Base-by-base conservation (phyloP, 2,888 invertebrate species). In the Cheilosia scutellata region DNA sequence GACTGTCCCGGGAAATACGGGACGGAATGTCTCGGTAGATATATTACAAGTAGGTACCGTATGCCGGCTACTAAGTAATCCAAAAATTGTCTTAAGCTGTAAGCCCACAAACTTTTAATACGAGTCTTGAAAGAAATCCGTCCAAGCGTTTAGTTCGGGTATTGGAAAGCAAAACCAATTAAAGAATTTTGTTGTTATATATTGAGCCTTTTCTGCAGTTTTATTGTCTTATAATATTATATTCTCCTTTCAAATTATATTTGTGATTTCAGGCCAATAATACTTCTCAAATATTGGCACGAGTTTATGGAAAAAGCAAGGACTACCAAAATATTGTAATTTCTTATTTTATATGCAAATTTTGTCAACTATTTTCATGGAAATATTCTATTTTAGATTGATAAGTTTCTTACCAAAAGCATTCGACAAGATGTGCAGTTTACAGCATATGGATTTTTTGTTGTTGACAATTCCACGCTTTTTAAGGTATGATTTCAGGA, bases 371-470 rank as follows among this genome's bases (percentile, higher is more conserved):
- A 31, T 29, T 16, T 62, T 0, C 1, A 13, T 27, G 13, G 4
- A 37, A 49, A 16, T 9, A 4, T 7, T 42, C 9, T 4, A 4
- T 80, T 83, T 4, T 47, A 92, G 92, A 90, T 92, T 74, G 92
- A 92, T 62, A 92, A 92, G 82, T 92, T 92, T 76, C 87, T 92
- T 7, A 92, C 91, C 7, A 92, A 92, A 80, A 92, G 91, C 87
- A 91, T 92, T 37, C 90, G 91, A 60, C 92, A 92, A 74, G 91
- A 92, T 71, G 89, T 91, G 1, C 90, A 91, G 57, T 92, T 92
- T 42, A 92, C 92, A 5, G 92, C 92, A 4, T 92, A 92, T 68
- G 92, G 92, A 6, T 92, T 92, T 79, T 92, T 92, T 88, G 90
- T 90, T 37, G 92, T 92, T 31, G 91, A 92, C 60, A 91, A 90